Evolutionary conservation across 1,140 invertebrate species (phyloP), one percentile per base, ranked within the genome.

Genomic region (Sogatella furcifera): DNA sequence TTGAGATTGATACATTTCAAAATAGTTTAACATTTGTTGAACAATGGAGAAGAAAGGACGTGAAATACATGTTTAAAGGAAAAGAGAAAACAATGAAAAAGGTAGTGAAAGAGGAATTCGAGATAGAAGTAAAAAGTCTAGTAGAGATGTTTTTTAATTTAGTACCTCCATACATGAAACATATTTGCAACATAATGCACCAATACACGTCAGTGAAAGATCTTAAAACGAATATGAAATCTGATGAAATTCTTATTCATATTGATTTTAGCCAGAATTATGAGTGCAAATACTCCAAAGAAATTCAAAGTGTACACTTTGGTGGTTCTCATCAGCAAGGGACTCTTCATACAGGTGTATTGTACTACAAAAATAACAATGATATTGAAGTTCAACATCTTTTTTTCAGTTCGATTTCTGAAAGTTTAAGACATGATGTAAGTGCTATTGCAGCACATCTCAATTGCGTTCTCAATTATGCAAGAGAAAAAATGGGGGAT

Each of bases 241-340:
- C 53, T 67, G 71, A 64, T 42, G 65, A 41, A 59, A 28, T 28
- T 4, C 2, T 66, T 38, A 68, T 71, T 42, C 66, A 69, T 55
- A 66, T 71, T 49, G 70, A 73, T 61, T 72, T 72, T 63, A 65
- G 63, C 31, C 63, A 72, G 57, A 73, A 73, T 55, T 71, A 68
- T 62, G 63, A 55, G 11, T 67, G 62, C 31, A 72, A 73, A 62
- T 70, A 71, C 61, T 54, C 49, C 34, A 63, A 65, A 41, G 67
- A 70, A 67, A 69, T 73, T 28, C 70, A 73, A 66, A 65, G 66
- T 28, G 61, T 63, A 9, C 67, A 69, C 46, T 72, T 72, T 58
- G 66, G 69, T 11, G 66, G 57, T 13, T 70, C 66, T 9, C 64
- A 66, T 57, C 59, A 62, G 31, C 69, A 72, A 62, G 57, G 71